Conservation (phyloP, 2,888 invertebrate genomes). For the Tortricodes alternella region DNA sequence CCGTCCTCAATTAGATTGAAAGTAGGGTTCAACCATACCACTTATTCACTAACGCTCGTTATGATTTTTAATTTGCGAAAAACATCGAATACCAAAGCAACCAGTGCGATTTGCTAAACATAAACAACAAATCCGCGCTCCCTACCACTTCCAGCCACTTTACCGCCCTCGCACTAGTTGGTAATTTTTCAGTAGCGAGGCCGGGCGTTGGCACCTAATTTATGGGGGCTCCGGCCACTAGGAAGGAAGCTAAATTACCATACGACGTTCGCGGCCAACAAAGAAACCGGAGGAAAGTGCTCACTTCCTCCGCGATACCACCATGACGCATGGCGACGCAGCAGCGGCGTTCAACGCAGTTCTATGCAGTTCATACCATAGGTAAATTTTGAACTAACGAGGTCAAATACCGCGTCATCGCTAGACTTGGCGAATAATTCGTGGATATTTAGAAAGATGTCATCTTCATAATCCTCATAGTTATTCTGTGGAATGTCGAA, state of each 20-base stretch:
- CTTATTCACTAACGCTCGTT: no score
- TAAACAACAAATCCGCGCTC: background rate
- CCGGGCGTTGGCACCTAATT: conserved; percentile 71
- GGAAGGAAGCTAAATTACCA: conserved; percentile 79
- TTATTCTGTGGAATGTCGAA: no score
- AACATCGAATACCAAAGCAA: background rate
- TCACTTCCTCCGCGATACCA: conserved; percentile 57
- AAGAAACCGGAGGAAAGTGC: conserved; percentile 64
- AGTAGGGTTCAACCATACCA: no score
- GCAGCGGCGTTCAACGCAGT: conserved; percentile 33
- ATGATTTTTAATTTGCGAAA: no score
- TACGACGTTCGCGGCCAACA: conserved; percentile 70
- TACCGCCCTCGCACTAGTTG: conserved; percentile 43
- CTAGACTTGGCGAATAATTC: no score
- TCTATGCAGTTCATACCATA: background rate
- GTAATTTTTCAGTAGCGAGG: conserved; percentile 74
- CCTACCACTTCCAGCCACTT: conserved; percentile 10
- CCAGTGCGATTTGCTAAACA: background rate
- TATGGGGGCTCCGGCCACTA: conserved; percentile 61
- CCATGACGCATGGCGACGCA: conserved; percentile 50
- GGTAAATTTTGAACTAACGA: no score
- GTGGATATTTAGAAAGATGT: no score
- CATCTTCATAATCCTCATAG: no score
- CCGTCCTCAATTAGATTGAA: no score
- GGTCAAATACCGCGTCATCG: no score